Evolutionary conservation across 1,140 invertebrate species (phyloP), one percentile per base, ranked within the genome.

Genomic region (Drosophila nigromelanica): DNA sequence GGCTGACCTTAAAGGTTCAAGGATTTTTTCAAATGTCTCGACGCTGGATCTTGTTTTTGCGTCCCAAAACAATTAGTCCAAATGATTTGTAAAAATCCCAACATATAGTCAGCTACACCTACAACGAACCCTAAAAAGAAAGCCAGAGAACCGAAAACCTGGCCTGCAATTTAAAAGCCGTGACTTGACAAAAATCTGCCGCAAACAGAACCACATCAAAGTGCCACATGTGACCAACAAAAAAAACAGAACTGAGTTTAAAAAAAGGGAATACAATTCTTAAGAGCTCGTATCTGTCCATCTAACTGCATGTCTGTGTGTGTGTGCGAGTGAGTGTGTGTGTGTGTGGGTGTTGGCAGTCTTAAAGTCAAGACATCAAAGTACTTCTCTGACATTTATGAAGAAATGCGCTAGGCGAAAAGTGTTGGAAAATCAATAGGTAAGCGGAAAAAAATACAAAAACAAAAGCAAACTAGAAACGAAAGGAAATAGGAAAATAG

Each of bases 321-420:
- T 11, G 43, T 50, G 12, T 11, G 37, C 5, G 15, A 15, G 35
- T 56, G 61, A 52, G 27, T 72, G 64, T 39, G 64, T 58, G 43
- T 21, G 48, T 58, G 64, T 69, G 24, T 15, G 54, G 21, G 37
- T 39, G 68, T 51, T 30, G 59, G 37, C 60, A 40, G 51, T 47
- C 71, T 69, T 74, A 66, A 86, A 86, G 82, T 86, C 80, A 86
- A 81, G 82, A 80, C 74, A 73, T 86, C 81, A 81, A 60, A 77
- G 64, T 86, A 74, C 62, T 81, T 87, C 59, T 63, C 74, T 78
- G 81, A 78, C 82, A 78, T 61, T 63, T 71, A 68, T 69, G 70
- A 62, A 72, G 81, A 70, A 71, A 60, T 42, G 70, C 63, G 63
- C 14, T 48, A 47, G 59, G 52, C 56, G 33, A 58, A 68, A 54